Conservation (phyloP, 2,113 vertebrate genomes). For the Donacobius atricapilla region DNA sequence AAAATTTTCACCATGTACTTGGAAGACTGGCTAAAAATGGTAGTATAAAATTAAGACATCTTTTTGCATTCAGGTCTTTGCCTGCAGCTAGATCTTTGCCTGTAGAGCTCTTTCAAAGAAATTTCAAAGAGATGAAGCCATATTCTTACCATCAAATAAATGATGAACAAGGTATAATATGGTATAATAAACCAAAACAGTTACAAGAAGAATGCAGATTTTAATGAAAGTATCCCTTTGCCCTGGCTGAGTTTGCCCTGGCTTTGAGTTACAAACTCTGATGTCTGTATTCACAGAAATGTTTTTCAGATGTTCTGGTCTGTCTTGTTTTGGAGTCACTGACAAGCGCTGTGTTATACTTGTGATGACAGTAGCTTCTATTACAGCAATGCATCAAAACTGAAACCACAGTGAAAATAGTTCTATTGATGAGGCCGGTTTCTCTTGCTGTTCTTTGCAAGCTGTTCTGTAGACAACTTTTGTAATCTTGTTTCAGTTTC, state of each 20-base stretch:
- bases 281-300: background rate
- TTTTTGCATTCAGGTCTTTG: background rate
- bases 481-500: background rate
- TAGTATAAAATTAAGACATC: background rate
- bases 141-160: background rate
- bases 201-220: background rate
- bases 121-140: background rate
- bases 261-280: background rate
- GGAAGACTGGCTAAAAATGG: background rate
- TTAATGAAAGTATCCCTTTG: background rate
- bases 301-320: background rate
- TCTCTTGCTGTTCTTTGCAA: background rate
- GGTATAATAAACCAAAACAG: background rate
- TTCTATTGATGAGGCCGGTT: background rate
- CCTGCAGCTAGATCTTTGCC: background rate
- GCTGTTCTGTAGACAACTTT: background rate
- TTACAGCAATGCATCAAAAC: background rate
- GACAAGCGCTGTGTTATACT: background rate
- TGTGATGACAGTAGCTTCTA: background rate
- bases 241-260: background rate
- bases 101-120: background rate
- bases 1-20: background rate
- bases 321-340: background rate
- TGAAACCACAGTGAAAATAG: background rate
- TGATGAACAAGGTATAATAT: background rate